phyloP scores from a whole-genome alignment of 1,140 invertebrate genomes.

The Brachionus koreanus region DNA sequence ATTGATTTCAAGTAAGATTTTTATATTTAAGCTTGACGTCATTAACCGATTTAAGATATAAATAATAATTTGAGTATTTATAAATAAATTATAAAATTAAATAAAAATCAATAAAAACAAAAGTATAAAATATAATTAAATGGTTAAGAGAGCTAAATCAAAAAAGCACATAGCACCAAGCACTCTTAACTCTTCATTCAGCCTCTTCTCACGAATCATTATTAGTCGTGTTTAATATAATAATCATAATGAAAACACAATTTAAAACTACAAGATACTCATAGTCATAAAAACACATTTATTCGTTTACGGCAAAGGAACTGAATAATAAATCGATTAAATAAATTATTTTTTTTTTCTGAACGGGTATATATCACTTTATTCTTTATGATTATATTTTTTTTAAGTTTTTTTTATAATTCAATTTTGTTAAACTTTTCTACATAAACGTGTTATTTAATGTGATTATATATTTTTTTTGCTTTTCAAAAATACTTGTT shows the following conservation, averaged over 20 bases:
- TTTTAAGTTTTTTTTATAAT: not conserved
- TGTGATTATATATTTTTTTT: not conserved
- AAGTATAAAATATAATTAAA: conserved; percentile 12
- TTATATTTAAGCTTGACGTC: not conserved
- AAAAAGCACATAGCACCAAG: not conserved
- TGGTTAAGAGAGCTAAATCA: not conserved
- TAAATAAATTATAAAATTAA: conserved; percentile 8
- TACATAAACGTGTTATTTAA: not conserved
- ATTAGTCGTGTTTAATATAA: not conserved
- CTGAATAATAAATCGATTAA: not conserved
- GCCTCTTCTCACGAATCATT: not conserved
- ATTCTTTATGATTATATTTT: not conserved
- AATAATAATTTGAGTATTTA: not conserved
- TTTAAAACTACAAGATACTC: not conserved
- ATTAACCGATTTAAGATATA: not conserved
- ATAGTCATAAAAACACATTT: not conserved
- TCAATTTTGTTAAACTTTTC: not conserved
- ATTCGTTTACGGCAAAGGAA: not conserved
- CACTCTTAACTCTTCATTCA: not conserved
- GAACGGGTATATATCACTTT: not conserved
- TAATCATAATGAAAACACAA: not conserved
- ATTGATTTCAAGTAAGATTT: not conserved
- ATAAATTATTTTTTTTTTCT: not conserved
- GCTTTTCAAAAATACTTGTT: not conserved
- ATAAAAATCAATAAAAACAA: conserved; percentile 11